A percentile compares a stretch with the other conserved stretches of the same genome.
These are phyloP conservation scores for Leucoraja ocellata DNA, from an alignment of 2,797 vertebrate species.

Conservation along the genomic window DNA sequence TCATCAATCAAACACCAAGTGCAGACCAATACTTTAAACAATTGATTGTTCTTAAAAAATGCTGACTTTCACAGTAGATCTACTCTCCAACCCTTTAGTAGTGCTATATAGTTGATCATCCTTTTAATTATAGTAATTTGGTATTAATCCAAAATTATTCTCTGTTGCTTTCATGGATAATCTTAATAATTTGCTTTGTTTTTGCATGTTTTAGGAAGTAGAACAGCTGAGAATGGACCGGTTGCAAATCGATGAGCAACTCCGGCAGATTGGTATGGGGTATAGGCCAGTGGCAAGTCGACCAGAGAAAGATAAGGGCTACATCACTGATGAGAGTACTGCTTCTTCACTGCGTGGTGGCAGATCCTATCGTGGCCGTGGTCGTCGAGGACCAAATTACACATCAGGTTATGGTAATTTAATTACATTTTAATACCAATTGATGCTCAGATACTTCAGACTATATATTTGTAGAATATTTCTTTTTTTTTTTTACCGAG, in stretches of 20 bases:
- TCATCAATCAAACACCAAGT: not conserved
- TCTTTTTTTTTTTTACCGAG: no score
- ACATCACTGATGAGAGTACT: conserved; percentile 70
- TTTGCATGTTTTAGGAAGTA: conserved; percentile 68
- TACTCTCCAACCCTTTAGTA: not conserved
- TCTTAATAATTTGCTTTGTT: conserved; percentile 13
- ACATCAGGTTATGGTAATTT: conserved; percentile 81
- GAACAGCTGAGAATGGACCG: conserved; percentile 90
- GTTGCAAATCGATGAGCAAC: conserved; percentile 91
- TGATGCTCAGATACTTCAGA: not conserved
- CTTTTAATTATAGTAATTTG: not conserved
- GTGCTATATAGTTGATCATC: no score
- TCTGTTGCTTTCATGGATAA: not conserved
- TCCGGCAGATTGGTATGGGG: conserved; percentile 89
- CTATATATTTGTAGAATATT: no score
- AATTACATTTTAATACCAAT: not conserved
- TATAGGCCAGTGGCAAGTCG: conserved; percentile 71
- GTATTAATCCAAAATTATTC: not conserved
- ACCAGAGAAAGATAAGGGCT: conserved; percentile 73
- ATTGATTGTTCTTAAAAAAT: not conserved
- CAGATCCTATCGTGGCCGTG: conserved; percentile 84
- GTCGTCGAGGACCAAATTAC: conserved; percentile 82
- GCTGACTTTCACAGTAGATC: not conserved
- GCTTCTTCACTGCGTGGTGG: conserved; percentile 72
- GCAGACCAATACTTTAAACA: not conserved